Evolutionary conservation across 2,113 vertebrate species (phyloP).

Genomic region (Ameiurus melas): DNA sequence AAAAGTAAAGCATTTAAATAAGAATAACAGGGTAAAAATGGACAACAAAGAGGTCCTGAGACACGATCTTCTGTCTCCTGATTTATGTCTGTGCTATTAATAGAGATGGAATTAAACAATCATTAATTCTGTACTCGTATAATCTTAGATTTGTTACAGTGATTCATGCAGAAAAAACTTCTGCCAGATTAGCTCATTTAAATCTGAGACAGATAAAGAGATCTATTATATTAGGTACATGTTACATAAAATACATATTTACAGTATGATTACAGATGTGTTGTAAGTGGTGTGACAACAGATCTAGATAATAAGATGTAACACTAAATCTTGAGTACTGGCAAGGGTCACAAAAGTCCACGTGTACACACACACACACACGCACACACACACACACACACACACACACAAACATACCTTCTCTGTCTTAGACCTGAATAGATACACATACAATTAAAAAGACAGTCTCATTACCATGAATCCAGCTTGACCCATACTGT

Average conservation of each 20-base stretch:
- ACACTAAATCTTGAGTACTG: neutral
- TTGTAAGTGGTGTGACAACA: conserved; percentile 27
- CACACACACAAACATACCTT: neutral
- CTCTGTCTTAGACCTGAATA: neutral
- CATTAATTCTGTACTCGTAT: neutral
- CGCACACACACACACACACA: too few relatives aligned
- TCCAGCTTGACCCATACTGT: neutral
- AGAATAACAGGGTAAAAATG: conserved; percentile 7
- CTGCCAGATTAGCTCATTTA: neutral
- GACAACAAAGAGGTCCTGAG: conserved; percentile 10
- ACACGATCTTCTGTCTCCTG: neutral
- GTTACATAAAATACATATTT: conserved; percentile 63
- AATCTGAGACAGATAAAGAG: conserved; percentile 28
- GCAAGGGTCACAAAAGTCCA: neutral
- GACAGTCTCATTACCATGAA: neutral
- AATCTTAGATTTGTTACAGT: conserved; percentile 36
- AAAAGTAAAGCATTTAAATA: neutral
- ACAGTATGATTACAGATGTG: conserved; percentile 47
- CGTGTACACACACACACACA: neutral
- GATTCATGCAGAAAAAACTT: conserved; percentile 6
- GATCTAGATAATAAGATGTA: conserved; percentile 52
- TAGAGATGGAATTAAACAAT: conserved; percentile 10
- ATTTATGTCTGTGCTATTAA: conserved; percentile 2
- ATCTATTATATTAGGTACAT: conserved; percentile 54
- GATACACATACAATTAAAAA: neutral